These are phyloP conservation scores for Malthinus flaveolus DNA, from an alignment of 2,888 invertebrate species.

Conservation along the genomic window DNA sequence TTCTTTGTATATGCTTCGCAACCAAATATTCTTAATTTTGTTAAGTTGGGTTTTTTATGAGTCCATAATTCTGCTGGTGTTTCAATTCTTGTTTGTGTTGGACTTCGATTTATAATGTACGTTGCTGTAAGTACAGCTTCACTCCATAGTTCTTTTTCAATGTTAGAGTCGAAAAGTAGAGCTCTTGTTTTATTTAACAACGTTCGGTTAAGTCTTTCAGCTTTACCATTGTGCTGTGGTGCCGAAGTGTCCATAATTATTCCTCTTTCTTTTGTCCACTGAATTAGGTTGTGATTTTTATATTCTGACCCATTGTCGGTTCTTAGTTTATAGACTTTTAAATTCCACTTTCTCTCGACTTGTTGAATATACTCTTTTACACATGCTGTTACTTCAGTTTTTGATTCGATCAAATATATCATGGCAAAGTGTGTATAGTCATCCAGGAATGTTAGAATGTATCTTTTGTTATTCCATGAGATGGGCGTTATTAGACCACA, in stretches of 20 bases:
- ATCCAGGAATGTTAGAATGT: conserved; percentile 44
- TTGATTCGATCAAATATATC: conserved; percentile 34
- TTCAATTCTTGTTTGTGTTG: conserved; percentile 20
- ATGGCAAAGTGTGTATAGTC: conserved; percentile 43
- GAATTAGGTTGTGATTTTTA: conserved; percentile 17
- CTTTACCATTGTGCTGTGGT: conserved; percentile 34
- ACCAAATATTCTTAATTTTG: conserved; percentile 35
- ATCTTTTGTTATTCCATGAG: conserved; percentile 40
- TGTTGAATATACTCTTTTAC: too few relatives aligned
- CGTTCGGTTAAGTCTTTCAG: conserved; percentile 36
- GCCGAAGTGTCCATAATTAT: conserved; percentile 26
- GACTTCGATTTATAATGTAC: conserved; percentile 35
- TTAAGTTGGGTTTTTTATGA: conserved; percentile 35
- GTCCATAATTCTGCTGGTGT: conserved; percentile 31
- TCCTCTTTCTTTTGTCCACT: conserved; percentile 24
- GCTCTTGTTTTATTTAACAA: conserved; percentile 32
- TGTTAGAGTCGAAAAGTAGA: conserved; percentile 31
- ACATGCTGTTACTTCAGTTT: conserved; percentile 10
- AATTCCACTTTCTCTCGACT: not conserved
- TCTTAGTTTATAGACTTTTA: conserved; percentile 14
- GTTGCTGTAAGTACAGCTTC: conserved; percentile 34
- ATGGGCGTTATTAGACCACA: conserved; percentile 43
- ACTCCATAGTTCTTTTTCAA: conserved; percentile 35
- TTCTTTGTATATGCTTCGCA: too few relatives aligned
- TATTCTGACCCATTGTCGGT: conserved; percentile 34